Base-by-base conservation (phyloP, 2,888 invertebrate species). In the Rotaria macrura region DNA sequence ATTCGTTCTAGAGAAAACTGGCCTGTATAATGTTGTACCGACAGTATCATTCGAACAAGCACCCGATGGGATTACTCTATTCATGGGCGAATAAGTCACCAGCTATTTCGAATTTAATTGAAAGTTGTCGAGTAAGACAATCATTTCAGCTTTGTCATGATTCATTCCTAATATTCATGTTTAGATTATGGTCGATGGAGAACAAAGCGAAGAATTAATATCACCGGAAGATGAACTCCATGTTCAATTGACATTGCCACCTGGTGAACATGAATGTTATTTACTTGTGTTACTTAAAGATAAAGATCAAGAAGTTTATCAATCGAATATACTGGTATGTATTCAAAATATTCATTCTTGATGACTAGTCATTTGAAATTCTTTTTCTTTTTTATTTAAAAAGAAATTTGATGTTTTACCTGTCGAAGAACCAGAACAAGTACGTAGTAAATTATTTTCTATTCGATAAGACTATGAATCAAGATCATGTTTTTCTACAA, bases 281-380 rank as follows among this genome's bases (percentile, higher is more conserved):
- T 25, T 79, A 43, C 6, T 43, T 25, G 43, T 79, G 3, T 25
- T 79, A 40, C 79, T 43, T 1, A 65, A 65, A 79, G 79, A 79
- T 43, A 12, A 40, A 23, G n/a, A 40, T 20, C 25, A 79, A n/a
- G 79, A 79, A 25, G 25, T 43, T 43, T 79, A 12, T 7, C 5
- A 43, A 43, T 43, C 79, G 20, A 79, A 79, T 43, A n/a, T 79
- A 43, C 79, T 79, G 9, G 79, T 79, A 79, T 79, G 79, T 79
- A 43, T 20, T 65, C 2, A 6, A 65, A 34, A 34, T 34, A 29
- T 14, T 57, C 55, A 29, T n/a, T n/a, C 12, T 57, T 47, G 47
- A 7, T 9, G 29, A 20, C 5, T 57, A 6, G n/a, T n/a, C n/a
- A n/a, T n/a, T n/a, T n/a, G n/a, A n/a, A n/a, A 47, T 4, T 47